A percentile compares a stretch with the other conserved stretches of the same genome.
Evolutionary conservation across 2,888 invertebrate species (phyloP).

Genomic region (Liopterus haemorrhoidalis): DNA sequence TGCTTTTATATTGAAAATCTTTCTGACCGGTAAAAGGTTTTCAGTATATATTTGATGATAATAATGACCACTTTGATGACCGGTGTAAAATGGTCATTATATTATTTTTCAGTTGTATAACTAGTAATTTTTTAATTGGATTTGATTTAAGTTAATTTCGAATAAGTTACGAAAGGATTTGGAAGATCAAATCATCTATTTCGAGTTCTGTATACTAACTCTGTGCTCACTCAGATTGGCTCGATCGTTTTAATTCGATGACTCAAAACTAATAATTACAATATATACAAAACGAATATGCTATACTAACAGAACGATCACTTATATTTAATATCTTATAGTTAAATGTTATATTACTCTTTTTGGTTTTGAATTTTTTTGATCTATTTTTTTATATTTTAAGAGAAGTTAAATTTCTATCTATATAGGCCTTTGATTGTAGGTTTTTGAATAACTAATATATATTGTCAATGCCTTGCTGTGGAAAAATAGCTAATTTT

Average conservation of each 20-base stretch:
- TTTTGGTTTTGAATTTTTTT: neutral
- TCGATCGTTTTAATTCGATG: constrained; percentile 8
- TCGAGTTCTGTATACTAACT: too few relatives aligned
- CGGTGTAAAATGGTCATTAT: too few relatives aligned
- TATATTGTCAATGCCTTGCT: constrained; percentile 27
- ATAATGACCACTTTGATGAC: too few relatives aligned
- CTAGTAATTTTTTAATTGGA: too few relatives aligned
- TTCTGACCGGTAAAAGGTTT: too few relatives aligned
- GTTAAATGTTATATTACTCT: constrained; percentile 2
- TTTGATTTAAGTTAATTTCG: too few relatives aligned
- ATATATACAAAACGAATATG: constrained; percentile 4
- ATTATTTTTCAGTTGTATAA: too few relatives aligned
- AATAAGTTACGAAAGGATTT: too few relatives aligned
- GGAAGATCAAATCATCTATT: too few relatives aligned
- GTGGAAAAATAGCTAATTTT: constrained; percentile 24
- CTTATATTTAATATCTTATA: constrained; percentile 1
- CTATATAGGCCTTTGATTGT: constrained; percentile 27
- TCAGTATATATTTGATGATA: too few relatives aligned
- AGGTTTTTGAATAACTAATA: constrained; percentile 18
- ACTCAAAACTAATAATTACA: constrained; percentile 15
- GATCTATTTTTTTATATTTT: neutral
- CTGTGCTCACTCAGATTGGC: too few relatives aligned
- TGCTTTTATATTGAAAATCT: too few relatives aligned
- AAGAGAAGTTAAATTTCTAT: constrained; percentile 13
- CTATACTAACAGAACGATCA: neutral